A percentile compares a stretch with the other conserved stretches of the same genome.
Conservation (phyloP, 2,888 invertebrate species). For the Priocnemis perturbator region DNA sequence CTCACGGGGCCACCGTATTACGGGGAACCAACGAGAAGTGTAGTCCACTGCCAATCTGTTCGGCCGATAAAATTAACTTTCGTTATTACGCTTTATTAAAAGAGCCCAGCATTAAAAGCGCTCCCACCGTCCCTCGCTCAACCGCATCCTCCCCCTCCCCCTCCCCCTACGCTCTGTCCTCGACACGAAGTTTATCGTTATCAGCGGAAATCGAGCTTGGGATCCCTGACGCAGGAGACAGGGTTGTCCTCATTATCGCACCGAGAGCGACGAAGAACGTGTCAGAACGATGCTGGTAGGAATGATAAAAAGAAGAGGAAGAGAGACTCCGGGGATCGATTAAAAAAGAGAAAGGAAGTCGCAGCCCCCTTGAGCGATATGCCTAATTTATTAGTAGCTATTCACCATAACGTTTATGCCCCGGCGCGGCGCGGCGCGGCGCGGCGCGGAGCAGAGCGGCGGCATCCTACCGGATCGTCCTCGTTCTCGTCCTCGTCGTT, state of each 20-base stretch:
- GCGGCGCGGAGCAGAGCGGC: no score
- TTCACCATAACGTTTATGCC: constrained; percentile 51
- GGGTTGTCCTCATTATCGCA: constrained; percentile 25
- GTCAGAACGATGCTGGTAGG: neutral
- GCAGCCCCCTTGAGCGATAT: constrained; percentile 26
- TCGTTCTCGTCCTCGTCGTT: constrained; percentile 16
- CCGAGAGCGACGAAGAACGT: no score
- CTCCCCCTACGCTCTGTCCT: neutral
- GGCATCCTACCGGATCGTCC: constrained; percentile 39
- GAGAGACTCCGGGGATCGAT: constrained; percentile 25
- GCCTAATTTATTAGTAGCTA: constrained; percentile 50
- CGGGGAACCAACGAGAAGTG: no score
- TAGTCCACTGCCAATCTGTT: constrained; percentile 1
- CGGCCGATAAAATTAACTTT: constrained; percentile 9
- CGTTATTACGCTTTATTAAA: constrained; percentile 6
- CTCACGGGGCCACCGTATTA: no score
- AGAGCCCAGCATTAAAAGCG: neutral
- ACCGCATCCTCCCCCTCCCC: neutral
- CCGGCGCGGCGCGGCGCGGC: no score
- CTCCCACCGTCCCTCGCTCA: neutral
- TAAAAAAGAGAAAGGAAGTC: constrained; percentile 17
- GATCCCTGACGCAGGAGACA: neutral
- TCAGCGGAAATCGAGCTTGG: constrained; percentile 10
- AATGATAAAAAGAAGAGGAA: constrained; percentile 4
- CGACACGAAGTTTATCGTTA: constrained; percentile 3